Percentiles rank a stretch among this genome's conserved stretches.
phyloP scores from a whole-genome alignment of 2,888 invertebrate genomes.

The Acleris laterana region DNA sequence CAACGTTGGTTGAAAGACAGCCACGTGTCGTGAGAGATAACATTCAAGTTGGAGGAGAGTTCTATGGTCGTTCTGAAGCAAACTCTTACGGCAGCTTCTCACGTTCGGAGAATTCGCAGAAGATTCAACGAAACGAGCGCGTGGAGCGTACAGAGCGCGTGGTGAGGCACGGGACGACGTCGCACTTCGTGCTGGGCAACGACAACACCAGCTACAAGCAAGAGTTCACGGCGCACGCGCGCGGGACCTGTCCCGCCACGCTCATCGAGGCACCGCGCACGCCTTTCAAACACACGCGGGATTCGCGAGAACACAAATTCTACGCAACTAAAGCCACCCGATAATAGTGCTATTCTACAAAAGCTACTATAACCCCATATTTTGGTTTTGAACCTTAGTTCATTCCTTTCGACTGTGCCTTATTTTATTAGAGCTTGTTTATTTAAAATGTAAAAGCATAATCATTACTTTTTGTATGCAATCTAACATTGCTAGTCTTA shows the following conservation, averaged over 20 bases:
- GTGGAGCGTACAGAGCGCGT: conserved; percentile 86
- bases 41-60: conserved; percentile 88
- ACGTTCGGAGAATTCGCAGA: conserved; percentile 75
- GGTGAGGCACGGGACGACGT: conserved; percentile 87
- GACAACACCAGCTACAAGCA: conserved; percentile 88
- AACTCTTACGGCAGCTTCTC: conserved; percentile 88
- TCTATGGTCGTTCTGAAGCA: conserved; percentile 89
- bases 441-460: conserved; percentile 46
- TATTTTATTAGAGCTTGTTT: conserved; percentile 57
- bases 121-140: conserved; percentile 78
- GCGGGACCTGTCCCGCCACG: conserved; percentile 92
- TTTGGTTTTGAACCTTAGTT: conserved; percentile 19
- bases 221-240: conserved; percentile 88
- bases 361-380: conserved; percentile 16
- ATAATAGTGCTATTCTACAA: conserved; percentile 36
- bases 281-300: conserved; percentile 92
- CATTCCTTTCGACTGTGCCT: conserved; percentile 45
- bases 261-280: conserved; percentile 89
- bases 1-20: conserved; percentile 85
- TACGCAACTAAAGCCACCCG: conserved; percentile 88
- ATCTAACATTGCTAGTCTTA: conserved; percentile 72
- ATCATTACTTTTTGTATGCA: conserved; percentile 47
- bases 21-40: conserved; percentile 87
- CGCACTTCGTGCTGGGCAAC: conserved; percentile 91
- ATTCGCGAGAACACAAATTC: conserved; percentile 93